These are phyloP conservation scores for Leucophenga maculata DNA, from an alignment of 2,888 invertebrate species.

Conservation along the genomic window DNA sequence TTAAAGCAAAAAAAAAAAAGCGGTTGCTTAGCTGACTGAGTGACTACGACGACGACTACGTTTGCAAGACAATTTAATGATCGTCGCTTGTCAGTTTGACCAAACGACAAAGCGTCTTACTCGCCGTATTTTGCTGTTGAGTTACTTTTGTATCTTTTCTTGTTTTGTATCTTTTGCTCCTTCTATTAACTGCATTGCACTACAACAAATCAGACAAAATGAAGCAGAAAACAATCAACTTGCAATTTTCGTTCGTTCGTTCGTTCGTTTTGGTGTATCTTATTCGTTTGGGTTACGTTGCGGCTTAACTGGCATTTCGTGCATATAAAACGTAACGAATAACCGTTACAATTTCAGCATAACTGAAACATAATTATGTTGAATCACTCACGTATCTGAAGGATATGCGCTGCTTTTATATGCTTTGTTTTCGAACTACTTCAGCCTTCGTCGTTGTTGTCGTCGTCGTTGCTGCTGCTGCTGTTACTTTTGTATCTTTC, in stretches of 20 bases:
- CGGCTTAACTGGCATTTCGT: conserved; percentile 55
- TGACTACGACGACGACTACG: neutral
- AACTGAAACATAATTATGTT: conserved; percentile 55
- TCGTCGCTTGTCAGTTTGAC: no score
- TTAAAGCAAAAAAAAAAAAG: no score
- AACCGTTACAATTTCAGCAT: conserved; percentile 53
- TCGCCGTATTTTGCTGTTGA: no score
- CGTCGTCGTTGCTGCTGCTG: neutral
- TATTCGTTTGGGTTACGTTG: neutral
- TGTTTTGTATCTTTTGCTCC: no score
- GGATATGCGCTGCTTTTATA: conserved; percentile 38
- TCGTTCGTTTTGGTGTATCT: neutral
- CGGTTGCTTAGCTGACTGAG: no score
- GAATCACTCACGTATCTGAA: conserved; percentile 54
- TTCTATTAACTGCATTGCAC: neutral
- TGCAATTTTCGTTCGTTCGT: conserved; percentile 17
- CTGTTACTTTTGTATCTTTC: neutral
- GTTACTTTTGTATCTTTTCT: no score
- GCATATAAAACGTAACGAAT: conserved; percentile 48
- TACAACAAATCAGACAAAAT: conserved; percentile 44
- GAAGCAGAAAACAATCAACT: conserved; percentile 22
- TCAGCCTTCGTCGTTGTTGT: no score
- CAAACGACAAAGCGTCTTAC: no score
- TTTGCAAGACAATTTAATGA: neutral
- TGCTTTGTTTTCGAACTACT: no score